Base-by-base conservation (phyloP, 2,797 vertebrate genomes). In the Leptoclinus maculatus region DNA sequence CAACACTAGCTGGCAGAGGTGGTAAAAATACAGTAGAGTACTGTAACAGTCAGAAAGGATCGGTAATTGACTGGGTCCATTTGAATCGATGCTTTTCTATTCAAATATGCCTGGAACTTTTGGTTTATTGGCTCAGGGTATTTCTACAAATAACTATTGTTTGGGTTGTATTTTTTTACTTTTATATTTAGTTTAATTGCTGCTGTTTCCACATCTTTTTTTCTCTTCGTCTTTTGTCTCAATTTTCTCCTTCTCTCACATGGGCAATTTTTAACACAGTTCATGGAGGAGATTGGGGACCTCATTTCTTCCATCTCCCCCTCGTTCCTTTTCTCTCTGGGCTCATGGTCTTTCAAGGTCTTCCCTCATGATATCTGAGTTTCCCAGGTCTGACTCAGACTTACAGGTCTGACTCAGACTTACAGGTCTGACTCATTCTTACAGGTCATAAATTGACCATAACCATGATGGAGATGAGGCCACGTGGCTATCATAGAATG, bases 381-480 rank as follows among this genome's bases (percentile, higher is more conserved):
- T 57, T 74, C 5, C 59, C 57, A 72, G 14, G 8, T 76, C 36
- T 76, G 71, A 75, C 63, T 32, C 29, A 32, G 29, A 32, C 29
- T 32, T 5, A 32, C 29, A n/a, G n/a, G n/a, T n/a, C n/a, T n/a
- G n/a, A n/a, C n/a, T 32, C 29, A 32, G 29, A 32, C 29, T 32
- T 5, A 32, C 29, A 53, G 62, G 76, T 76, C 58, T n/a, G n/a
- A n/a, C n/a, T 75, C 71, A 56, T 58, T 59, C 64, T 59, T 59
- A 25, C 25, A 53, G 62, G 76, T 76, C 58, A 66, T 68, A 82
- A 78, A 79, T 71, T 76, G 72, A 66, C 62, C 62, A 76, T 83
- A 88, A 76, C 79, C 64, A 84, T 83, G 76, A 86, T 71, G 71
- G 47, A 59, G 62, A 69, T 66, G 76, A 76, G 71, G 38, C 53